phyloP scores from a whole-genome alignment of 2,888 invertebrate species.

The Anodontia alba region DNA sequence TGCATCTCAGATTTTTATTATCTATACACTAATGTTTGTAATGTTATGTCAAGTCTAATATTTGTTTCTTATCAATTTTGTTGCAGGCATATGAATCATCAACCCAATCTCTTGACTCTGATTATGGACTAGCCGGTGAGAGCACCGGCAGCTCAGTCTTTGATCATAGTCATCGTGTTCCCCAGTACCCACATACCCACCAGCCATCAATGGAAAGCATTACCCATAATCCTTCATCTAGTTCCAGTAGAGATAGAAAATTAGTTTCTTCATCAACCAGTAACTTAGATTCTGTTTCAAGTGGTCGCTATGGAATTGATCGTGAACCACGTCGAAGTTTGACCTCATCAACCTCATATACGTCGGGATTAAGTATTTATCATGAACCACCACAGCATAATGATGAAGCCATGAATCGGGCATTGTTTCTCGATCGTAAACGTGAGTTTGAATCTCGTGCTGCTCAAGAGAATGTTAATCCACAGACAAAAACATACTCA shows the following conservation, averaged over 20 bases:
- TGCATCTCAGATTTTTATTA: too few species aligned
- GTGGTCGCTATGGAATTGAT: slow-evolving; percentile 31
- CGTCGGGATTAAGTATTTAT: slow-evolving; percentile 70
- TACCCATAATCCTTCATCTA: slow-evolving; percentile 21
- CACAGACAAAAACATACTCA: slow-evolving; percentile 71
- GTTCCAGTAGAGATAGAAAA: slow-evolving; percentile 50
- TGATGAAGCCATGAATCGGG: slow-evolving; percentile 59
- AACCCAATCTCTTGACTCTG: slow-evolving; percentile 43
- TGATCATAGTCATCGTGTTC: slow-evolving; percentile 25
- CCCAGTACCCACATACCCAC: slow-evolving; percentile 32
- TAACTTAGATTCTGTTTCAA: slow-evolving; percentile 37
- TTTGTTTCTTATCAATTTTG: slow-evolving; percentile 18
- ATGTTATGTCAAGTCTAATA: too few species aligned
- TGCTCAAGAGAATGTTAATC: slow-evolving; percentile 67
- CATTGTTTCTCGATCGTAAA: slow-evolving; percentile 61
- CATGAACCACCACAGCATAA: slow-evolving; percentile 47
- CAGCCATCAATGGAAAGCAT: slow-evolving; percentile 47
- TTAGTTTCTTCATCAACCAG: slow-evolving; percentile 51
- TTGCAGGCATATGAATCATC: slow-evolving; percentile 78
- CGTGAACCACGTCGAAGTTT: slow-evolving; percentile 51
- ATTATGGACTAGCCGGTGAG: slow-evolving; percentile 40
- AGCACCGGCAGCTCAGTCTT: slow-evolving; percentile 2
- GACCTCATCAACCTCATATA: slow-evolving; percentile 67
- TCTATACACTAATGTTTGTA: too few species aligned
- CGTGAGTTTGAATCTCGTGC: slow-evolving; percentile 65